Evolutionary conservation across 2,113 vertebrate genomes (phyloP).

Genomic region (Pelmatolapia mariae): DNA sequence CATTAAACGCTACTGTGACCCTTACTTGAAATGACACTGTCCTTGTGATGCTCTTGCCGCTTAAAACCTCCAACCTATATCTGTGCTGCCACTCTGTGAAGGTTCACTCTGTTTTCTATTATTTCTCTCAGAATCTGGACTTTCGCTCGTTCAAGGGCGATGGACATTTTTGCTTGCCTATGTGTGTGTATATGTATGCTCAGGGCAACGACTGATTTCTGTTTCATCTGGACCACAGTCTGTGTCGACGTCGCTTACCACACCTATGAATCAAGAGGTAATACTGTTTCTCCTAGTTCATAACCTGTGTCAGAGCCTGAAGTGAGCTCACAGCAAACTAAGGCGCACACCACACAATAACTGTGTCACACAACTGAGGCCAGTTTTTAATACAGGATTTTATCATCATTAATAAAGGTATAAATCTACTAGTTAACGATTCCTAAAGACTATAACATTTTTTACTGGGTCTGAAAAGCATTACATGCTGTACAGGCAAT

Average conservation of each 20-base stretch:
- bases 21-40: background rate
- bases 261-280: constrained; percentile 56
- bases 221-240: constrained; percentile 27
- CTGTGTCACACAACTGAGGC: background rate
- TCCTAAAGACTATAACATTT: background rate
- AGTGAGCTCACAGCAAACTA: background rate
- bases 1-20: background rate
- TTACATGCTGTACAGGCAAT: background rate
- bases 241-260: constrained; percentile 44
- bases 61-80: background rate
- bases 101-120: constrained; percentile 28
- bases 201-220: constrained; percentile 45
- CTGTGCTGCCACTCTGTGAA: background rate
- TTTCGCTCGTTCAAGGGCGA: constrained; percentile 12
- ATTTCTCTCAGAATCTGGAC: constrained; percentile 4
- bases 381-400: background rate
- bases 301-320: constrained; percentile 4
- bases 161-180: background rate
- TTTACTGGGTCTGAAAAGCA: background rate
- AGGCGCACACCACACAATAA: background rate
- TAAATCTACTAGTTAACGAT: background rate
- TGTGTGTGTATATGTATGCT: background rate
- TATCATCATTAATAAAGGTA: background rate
- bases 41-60: background rate
- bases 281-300: constrained; percentile 5